Evolutionary conservation across 1,140 invertebrate genomes (phyloP).

Genomic region (Neotoxoptera formosana): DNA sequence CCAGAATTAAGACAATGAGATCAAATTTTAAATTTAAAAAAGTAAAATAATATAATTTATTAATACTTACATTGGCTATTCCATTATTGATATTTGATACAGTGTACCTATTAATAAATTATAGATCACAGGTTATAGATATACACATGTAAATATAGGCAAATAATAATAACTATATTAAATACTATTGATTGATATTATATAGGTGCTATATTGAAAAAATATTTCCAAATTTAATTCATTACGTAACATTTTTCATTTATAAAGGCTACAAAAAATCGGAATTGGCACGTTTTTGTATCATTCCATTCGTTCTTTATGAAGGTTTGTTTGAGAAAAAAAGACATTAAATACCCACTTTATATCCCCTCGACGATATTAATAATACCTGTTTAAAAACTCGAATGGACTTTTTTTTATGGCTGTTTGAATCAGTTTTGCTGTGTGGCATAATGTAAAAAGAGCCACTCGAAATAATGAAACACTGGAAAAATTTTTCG

Average conservation of each 20-base stretch:
- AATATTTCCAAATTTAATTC: constrained; percentile 28
- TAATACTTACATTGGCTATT: too few relatives aligned
- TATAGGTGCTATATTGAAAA: not conserved
- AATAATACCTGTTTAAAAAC: constrained; percentile 53
- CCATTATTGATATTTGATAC: too few relatives aligned
- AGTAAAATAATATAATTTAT: too few relatives aligned
- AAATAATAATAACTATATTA: too few relatives aligned
- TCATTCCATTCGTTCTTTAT: constrained; percentile 50
- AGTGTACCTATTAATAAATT: too few relatives aligned
- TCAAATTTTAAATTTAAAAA: too few relatives aligned
- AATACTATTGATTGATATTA: not conserved
- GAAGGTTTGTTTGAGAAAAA: constrained; percentile 45
- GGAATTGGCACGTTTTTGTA: constrained; percentile 48
- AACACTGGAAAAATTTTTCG: constrained; percentile 14
- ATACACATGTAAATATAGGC: too few relatives aligned
- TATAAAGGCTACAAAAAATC: not conserved
- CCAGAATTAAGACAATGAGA: too few relatives aligned
- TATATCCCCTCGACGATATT: constrained; percentile 44
- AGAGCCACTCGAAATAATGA: constrained; percentile 52
- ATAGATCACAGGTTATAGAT: too few relatives aligned
- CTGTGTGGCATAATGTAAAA: constrained; percentile 47
- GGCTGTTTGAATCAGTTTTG: constrained; percentile 52
- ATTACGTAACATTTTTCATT: constrained; percentile 17
- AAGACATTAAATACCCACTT: constrained; percentile 46
- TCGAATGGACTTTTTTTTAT: constrained; percentile 52